phyloP scores from a whole-genome alignment of 2,113 vertebrate species.

The Rhabdomys dilectus region DNA sequence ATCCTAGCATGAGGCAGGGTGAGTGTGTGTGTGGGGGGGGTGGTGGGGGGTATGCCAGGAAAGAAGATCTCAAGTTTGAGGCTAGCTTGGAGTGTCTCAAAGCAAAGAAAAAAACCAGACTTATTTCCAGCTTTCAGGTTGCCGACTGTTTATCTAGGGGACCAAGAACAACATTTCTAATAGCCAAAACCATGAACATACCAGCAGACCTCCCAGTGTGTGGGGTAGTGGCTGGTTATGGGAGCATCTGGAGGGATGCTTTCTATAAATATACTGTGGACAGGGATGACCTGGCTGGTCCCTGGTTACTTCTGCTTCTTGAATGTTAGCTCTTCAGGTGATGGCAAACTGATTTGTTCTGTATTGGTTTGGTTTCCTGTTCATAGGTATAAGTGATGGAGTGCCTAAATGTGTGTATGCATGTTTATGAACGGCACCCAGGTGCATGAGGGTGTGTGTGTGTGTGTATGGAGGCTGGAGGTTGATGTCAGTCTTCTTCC shows the following conservation, averaged over 20 bases:
- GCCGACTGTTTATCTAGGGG: neutral
- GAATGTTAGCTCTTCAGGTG: neutral
- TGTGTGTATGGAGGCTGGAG: neutral
- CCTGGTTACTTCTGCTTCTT: neutral
- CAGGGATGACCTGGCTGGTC: neutral
- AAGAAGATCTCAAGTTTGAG: neutral
- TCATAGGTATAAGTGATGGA: neutral
- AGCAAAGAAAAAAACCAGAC: neutral
- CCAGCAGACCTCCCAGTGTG: neutral
- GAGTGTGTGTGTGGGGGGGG: too few species aligned
- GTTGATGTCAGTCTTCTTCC: too few species aligned
- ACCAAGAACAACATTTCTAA: neutral
- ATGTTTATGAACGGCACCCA: neutral
- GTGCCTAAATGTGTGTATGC: neutral
- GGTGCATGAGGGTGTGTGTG: neutral
- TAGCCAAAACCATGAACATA: neutral
- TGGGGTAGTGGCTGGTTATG: neutral
- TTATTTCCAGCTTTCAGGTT: neutral
- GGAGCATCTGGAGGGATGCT: neutral
- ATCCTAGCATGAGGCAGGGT: neutral
- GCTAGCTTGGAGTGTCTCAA: neutral
- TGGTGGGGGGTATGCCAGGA: fast-evolving
- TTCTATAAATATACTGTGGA: neutral
- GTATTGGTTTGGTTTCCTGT: neutral
- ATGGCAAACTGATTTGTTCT: neutral